Evolutionary conservation across 1,140 invertebrate species (phyloP).

Genomic region (Hycleus cichorii): DNA sequence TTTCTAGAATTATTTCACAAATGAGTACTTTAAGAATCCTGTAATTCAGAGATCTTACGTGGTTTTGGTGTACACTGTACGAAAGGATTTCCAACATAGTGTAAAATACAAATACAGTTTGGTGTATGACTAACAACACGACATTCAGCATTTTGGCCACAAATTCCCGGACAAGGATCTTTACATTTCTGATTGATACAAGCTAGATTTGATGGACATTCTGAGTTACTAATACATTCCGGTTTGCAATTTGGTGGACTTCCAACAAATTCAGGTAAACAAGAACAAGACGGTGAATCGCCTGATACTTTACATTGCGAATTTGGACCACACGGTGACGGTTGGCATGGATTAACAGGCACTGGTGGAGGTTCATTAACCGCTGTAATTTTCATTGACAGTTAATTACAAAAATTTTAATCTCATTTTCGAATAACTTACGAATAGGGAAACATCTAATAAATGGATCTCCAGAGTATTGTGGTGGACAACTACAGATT

Average conservation of each 20-base stretch:
- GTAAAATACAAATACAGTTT: conserved; percentile 52
- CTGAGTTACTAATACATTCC: conserved; percentile 57
- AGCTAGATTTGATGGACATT: conserved; percentile 53
- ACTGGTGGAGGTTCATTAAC: conserved; percentile 35
- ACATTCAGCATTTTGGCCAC: conserved; percentile 51
- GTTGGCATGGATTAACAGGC: conserved; percentile 53
- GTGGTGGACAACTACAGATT: conserved; percentile 60
- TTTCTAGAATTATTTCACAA: background rate
- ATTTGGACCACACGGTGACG: conserved; percentile 65
- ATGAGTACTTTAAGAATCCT: background rate
- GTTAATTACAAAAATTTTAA: background rate
- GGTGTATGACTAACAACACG: conserved; percentile 53
- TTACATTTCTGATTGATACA: conserved; percentile 62
- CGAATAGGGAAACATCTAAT: conserved; percentile 40
- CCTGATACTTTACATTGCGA: conserved; percentile 54
- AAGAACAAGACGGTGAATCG: conserved; percentile 56
- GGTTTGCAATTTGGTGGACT: conserved; percentile 57
- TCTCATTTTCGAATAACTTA: conserved; percentile 23
- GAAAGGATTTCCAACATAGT: conserved; percentile 60
- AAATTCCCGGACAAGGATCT: conserved; percentile 56
- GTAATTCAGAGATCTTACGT: background rate
- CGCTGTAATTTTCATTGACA: background rate
- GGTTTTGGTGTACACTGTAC: conserved; percentile 34
- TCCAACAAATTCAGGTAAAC: conserved; percentile 54
- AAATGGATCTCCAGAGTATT: conserved; percentile 68